phyloP scores from a whole-genome alignment of 2,113 vertebrate species.

The Panthera tigris region DNA sequence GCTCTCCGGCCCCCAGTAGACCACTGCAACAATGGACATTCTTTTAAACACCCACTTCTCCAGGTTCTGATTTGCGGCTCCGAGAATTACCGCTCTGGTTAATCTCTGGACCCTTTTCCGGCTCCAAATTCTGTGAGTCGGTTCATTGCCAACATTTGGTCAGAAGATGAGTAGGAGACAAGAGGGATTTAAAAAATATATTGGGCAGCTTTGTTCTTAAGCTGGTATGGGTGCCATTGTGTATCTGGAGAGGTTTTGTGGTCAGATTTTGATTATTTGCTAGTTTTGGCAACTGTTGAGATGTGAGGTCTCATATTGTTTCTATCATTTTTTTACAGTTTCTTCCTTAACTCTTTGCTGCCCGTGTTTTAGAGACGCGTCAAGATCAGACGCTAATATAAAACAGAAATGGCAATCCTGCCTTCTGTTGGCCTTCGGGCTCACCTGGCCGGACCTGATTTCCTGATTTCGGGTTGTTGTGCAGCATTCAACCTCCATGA shows the following conservation, averaged over 20 bases:
- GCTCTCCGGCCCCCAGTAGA: background rate
- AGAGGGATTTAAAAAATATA: conserved; percentile 59
- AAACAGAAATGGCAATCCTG: background rate
- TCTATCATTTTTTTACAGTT: conserved; percentile 76
- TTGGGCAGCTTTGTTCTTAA: conserved; percentile 72
- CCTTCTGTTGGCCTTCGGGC: background rate
- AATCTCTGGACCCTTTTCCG: conserved; percentile 43
- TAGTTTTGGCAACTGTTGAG: conserved; percentile 73
- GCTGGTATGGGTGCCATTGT: conserved; percentile 58
- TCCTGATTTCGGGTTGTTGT: background rate
- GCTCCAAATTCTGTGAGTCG: background rate
- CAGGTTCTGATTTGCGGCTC: background rate
- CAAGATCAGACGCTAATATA: conserved; percentile 24
- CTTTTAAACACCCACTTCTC: background rate
- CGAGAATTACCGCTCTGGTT: conserved; percentile 16
- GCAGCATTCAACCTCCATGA: accelerated
- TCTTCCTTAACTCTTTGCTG: conserved; percentile 72
- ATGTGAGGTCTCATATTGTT: conserved; percentile 77
- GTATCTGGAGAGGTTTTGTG: conserved; percentile 73
- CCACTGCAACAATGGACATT: background rate
- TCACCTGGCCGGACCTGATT: background rate
- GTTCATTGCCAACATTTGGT: conserved; percentile 66
- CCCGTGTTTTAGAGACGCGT: background rate
- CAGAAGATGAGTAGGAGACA: conserved; percentile 55
- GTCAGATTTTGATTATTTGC: conserved; percentile 79